Conservation (phyloP, 2,797 vertebrate species). For the Sitta carolinensis region DNA sequence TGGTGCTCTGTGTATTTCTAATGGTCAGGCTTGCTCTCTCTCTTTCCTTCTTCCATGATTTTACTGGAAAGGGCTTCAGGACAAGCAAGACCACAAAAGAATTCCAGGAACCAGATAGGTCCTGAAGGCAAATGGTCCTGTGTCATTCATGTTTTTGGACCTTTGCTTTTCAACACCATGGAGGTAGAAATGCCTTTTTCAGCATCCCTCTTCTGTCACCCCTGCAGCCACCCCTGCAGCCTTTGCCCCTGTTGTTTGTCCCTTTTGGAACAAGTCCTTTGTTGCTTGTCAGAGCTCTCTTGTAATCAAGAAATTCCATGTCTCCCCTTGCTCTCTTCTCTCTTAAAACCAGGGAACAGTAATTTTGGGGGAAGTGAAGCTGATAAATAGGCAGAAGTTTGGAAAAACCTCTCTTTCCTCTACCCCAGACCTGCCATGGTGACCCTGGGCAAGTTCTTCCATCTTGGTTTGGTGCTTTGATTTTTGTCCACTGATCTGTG, state of each 20-base stretch:
- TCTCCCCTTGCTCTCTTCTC: background rate
- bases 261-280: background rate
- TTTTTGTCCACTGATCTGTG: background rate
- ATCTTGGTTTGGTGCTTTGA: background rate
- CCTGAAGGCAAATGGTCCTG: background rate
- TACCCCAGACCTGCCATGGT: background rate
- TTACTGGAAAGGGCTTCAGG: background rate
- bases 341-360: background rate
- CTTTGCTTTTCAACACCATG: background rate
- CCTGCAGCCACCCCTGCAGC: background rate
- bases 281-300: background rate
- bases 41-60: background rate
- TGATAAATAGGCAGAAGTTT: background rate
- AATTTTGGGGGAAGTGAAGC: background rate
- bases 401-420: background rate
- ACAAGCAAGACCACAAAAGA: background rate
- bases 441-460: background rate
- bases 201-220: background rate
- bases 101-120: background rate
- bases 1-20: background rate
- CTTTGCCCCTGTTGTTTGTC: background rate
- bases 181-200: background rate
- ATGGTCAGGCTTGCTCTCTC: background rate
- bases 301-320: background rate
- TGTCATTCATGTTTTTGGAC: background rate